Percentiles rank a stretch among this genome's conserved stretches.
Evolutionary conservation across 2,888 invertebrate species (phyloP).

Genomic region (Strigamia transsilvanica): DNA sequence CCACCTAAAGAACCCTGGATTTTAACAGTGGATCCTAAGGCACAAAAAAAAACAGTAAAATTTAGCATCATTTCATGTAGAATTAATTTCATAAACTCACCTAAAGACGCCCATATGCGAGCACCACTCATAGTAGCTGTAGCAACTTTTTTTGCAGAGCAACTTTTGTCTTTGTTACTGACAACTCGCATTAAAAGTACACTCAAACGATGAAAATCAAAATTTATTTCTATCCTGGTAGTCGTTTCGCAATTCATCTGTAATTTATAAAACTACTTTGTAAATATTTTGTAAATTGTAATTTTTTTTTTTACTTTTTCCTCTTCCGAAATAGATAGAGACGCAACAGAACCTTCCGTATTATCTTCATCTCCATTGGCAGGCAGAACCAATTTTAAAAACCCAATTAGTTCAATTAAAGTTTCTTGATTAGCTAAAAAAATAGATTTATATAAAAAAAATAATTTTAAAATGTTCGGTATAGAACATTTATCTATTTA

Average conservation of each 20-base stretch:
- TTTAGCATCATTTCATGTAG: neutral
- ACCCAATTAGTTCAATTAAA: constrained; percentile 90
- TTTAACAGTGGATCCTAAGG: constrained; percentile 69
- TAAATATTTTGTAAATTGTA: neutral
- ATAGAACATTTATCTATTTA: constrained; percentile 63
- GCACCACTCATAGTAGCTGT: constrained; percentile 93
- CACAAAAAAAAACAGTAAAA: neutral
- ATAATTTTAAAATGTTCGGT: neutral
- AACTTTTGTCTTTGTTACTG: constrained; percentile 71
- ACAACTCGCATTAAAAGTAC: constrained; percentile 84
- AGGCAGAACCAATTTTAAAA: constrained; percentile 74
- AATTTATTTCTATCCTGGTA: constrained; percentile 79
- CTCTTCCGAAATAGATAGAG: constrained; percentile 37
- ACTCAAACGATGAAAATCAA: constrained; percentile 92
- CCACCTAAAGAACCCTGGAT: constrained; percentile 91
- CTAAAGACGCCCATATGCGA: constrained; percentile 83
- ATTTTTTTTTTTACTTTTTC: neutral
- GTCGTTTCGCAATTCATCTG: neutral
- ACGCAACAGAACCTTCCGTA: constrained; percentile 13
- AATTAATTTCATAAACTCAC: constrained; percentile 63
- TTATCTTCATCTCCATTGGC: constrained; percentile 26
- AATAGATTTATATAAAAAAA: constrained; percentile 40
- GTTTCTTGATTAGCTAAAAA: constrained; percentile 90
- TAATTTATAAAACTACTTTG: constrained; percentile 11
- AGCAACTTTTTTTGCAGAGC: constrained; percentile 86